Percentiles rank a stretch among this genome's conserved stretches.
Evolutionary conservation across 2,113 vertebrate genomes (phyloP).

Genomic region (Pteropus alecto): DNA sequence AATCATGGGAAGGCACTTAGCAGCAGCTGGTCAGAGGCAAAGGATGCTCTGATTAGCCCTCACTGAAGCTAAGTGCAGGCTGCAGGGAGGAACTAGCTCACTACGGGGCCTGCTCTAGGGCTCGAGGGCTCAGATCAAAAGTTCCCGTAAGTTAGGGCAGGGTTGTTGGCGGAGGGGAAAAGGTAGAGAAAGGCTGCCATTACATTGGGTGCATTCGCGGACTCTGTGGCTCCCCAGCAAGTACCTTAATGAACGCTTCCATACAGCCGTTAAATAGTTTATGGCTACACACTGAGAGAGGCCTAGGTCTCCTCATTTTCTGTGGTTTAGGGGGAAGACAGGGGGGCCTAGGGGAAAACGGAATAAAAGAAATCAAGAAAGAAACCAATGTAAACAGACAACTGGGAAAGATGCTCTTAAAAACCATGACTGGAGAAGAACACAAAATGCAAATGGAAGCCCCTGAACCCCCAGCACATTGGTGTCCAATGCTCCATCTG

Average conservation of each 20-base stretch:
- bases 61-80: slow-evolving; percentile 1
- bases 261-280: slow-evolving; percentile 99
- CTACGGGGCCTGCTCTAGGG: not conserved
- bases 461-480: not conserved
- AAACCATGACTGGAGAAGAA: not conserved
- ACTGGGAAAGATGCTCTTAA: slow-evolving; percentile 67
- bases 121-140: not conserved
- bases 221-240: slow-evolving; percentile 84
- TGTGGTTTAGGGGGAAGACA: slow-evolving; percentile 99
- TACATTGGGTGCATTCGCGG: slow-evolving; percentile 83
- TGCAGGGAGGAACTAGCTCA: not conserved
- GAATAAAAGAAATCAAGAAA: slow-evolving; percentile 87
- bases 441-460: not conserved
- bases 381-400: slow-evolving; percentile 81
- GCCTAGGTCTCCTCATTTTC: slow-evolving; percentile 99
- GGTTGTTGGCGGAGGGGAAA: slow-evolving; percentile 30
- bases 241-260: slow-evolving; percentile 99
- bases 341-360: slow-evolving; percentile 94
- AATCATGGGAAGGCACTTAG: fast-evolving
- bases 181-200: slow-evolving; percentile 81
- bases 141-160: not conserved
- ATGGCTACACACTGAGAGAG: slow-evolving; percentile 98
- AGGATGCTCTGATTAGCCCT: not conserved
- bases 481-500: slow-evolving; percentile 48
- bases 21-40: fast-evolving